Percentiles rank a stretch among this genome's conserved stretches.
Evolutionary conservation across 53 echinoderm and acorn worm genomes (phyloP).

Genomic region (Pentamera pediparva): DNA sequence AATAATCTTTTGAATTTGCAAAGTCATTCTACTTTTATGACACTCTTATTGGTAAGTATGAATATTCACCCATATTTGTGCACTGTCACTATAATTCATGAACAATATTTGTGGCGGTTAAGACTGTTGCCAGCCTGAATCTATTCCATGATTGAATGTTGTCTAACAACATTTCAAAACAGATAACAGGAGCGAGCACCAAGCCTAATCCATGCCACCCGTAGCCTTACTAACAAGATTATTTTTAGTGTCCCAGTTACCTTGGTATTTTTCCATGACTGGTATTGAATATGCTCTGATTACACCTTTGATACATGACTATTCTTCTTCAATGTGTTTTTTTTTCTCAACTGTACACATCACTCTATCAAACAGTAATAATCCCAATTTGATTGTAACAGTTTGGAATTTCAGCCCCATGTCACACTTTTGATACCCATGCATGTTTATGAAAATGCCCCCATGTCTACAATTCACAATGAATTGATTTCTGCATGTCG

Average conservation of each 20-base stretch:
- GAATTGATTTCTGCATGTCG: too few species aligned
- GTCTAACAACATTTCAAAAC: neutral
- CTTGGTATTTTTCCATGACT: conserved; percentile 4
- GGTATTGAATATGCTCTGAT: neutral
- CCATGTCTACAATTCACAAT: too few species aligned
- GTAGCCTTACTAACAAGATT: neutral
- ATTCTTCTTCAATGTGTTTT: conserved; percentile 1
- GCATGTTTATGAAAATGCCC: conserved; percentile 7
- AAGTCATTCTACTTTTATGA: conserved; percentile 9
- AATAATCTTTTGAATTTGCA: neutral
- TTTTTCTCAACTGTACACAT: conserved; percentile 13
- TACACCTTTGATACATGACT: conserved; percentile 13
- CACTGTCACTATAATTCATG: conserved; percentile 6
- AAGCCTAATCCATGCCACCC: conserved; percentile 4
- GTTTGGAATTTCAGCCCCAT: conserved; percentile 7
- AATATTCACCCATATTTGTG: conserved; percentile 1
- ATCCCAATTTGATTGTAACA: conserved; percentile 3
- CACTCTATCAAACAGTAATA: conserved; percentile 5
- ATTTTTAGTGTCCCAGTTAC: conserved; percentile 6
- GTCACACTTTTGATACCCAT: too few species aligned
- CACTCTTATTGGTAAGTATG: conserved; percentile 2
- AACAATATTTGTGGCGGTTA: conserved; percentile 10
- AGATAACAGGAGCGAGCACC: neutral
- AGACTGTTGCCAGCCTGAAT: conserved; percentile 5
- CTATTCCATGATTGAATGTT: conserved; percentile 10